Evolutionary conservation across 2,113 vertebrate species (phyloP).

Genomic region (Nothoprocta perdicaria): DNA sequence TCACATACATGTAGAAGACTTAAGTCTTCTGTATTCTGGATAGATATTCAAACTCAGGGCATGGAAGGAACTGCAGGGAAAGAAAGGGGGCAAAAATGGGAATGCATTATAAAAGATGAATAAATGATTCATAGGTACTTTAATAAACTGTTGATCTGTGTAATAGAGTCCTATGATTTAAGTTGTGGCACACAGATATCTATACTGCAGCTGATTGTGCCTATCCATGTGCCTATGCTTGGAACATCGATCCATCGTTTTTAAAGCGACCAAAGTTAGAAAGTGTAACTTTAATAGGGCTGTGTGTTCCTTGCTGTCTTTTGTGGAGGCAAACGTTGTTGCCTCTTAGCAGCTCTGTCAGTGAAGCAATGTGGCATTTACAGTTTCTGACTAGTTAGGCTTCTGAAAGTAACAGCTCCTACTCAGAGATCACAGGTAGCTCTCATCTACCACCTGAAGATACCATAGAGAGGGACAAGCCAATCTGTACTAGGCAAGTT

Average conservation of each 20-base stretch:
- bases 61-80: no score
- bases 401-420: neutral
- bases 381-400: neutral
- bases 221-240: no score
- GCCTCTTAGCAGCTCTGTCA: neutral
- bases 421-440: neutral
- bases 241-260: no score
- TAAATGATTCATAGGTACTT: no score
- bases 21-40: neutral
- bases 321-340: neutral
- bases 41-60: neutral
- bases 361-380: neutral
- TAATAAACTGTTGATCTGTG: no score
- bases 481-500: neutral
- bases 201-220: no score
- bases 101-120: no score
- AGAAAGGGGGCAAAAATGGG: no score
- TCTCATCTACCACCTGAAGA: conserved; percentile 1
- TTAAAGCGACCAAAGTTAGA: no score
- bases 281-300: no score
- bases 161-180: no score
- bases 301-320: neutral
- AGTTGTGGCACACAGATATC: no score
- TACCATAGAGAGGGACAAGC: neutral
- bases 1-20: neutral